phyloP scores from a whole-genome alignment of 1,140 invertebrate species.

The Nixonia krombeini region DNA sequence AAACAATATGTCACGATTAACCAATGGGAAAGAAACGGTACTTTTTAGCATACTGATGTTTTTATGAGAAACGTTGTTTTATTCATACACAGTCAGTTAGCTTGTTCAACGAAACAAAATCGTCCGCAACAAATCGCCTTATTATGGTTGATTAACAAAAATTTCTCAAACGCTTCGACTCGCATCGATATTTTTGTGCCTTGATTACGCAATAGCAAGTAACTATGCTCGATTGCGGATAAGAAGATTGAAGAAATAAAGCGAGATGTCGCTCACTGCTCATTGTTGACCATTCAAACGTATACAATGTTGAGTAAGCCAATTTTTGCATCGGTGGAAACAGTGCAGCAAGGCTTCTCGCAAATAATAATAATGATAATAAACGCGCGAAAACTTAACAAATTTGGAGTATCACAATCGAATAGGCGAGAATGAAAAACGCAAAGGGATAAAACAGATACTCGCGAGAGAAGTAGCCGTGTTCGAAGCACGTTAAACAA shows the following conservation, averaged over 20 bases:
- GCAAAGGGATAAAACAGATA: background rate
- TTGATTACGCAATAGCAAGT: background rate
- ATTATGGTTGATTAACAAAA: background rate
- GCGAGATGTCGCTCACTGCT: conserved; percentile 24
- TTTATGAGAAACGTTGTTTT: background rate
- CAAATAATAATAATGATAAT: background rate
- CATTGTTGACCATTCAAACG: conserved; percentile 36
- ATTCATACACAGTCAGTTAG: too few relatives aligned
- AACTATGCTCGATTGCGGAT: too few relatives aligned
- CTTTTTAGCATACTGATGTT: background rate
- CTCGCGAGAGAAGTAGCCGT: background rate
- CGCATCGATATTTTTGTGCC: background rate
- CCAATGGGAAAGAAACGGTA: background rate
- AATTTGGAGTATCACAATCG: conserved; percentile 21
- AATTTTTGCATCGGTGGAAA: conserved; percentile 20
- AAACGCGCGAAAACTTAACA: background rate
- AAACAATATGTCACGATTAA: conserved; percentile 5
- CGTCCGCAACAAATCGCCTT: background rate
- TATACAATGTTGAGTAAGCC: too few relatives aligned
- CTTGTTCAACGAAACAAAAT: too few relatives aligned
- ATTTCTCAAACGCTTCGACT: too few relatives aligned
- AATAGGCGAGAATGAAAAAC: background rate
- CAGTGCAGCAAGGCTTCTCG: conserved; percentile 6
- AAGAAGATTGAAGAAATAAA: too few relatives aligned
- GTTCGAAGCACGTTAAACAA: conserved; percentile 28